Conservation (phyloP, 1,140 invertebrate genomes). For the Sycophaga agraensis region DNA sequence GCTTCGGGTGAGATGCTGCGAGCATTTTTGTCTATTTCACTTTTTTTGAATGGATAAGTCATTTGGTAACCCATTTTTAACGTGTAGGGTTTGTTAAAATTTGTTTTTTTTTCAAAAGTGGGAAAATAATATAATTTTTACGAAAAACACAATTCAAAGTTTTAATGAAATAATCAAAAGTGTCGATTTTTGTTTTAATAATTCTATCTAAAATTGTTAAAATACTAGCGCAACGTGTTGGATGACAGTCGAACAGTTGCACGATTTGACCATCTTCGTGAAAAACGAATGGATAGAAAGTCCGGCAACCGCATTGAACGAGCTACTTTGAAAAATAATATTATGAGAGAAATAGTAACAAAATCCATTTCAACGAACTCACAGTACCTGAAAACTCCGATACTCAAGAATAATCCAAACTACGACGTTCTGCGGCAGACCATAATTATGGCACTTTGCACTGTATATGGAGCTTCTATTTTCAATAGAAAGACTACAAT, state of each 20-base stretch:
- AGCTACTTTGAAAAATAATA: background rate
- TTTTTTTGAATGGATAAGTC: too few relatives aligned
- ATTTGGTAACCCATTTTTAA: too few relatives aligned
- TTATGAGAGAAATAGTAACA: slow-evolving; percentile 1
- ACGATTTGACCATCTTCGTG: too few relatives aligned
- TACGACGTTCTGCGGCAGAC: slow-evolving; percentile 39
- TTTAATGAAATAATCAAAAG: too few relatives aligned
- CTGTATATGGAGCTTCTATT: slow-evolving; percentile 43
- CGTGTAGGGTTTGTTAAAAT: background rate
- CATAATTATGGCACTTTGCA: slow-evolving; percentile 40
- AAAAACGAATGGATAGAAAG: background rate
- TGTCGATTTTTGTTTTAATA: too few relatives aligned
- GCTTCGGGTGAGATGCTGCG: too few relatives aligned
- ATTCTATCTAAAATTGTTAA: too few relatives aligned
- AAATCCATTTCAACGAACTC: slow-evolving; percentile 3
- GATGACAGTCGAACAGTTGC: too few relatives aligned
- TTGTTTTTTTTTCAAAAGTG: background rate
- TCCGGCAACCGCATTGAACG: background rate
- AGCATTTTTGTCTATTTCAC: too few relatives aligned
- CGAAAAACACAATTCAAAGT: background rate
- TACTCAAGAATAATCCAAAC: slow-evolving; percentile 4
- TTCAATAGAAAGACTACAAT: slow-evolving; percentile 37
- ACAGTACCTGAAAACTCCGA: slow-evolving; percentile 25
- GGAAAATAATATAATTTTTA: background rate
- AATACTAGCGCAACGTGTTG: too few relatives aligned